Conservation (phyloP, 2,797 vertebrate species). For the Enteromius argenteus region DNA sequence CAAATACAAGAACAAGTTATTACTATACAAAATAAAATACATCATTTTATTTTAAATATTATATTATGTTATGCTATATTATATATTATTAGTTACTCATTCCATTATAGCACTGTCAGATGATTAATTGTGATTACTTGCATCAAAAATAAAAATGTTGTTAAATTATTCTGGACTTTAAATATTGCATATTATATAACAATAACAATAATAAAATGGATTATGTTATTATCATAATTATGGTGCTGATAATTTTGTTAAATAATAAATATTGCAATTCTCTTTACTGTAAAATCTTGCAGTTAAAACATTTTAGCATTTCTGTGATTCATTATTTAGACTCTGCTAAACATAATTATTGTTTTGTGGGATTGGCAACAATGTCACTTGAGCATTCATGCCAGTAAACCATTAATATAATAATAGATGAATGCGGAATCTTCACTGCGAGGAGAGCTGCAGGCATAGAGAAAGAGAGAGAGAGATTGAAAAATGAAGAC, state of each 20-base stretch:
- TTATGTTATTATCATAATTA: background rate
- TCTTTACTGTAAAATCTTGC: background rate
- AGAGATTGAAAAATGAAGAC: background rate
- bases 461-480: background rate
- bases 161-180: background rate
- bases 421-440: slow-evolving; percentile 22
- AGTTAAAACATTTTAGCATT: background rate
- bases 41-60: background rate
- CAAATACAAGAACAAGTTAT: background rate
- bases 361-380: slow-evolving; percentile 26
- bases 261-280: background rate
- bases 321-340: slow-evolving; percentile 16
- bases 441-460: slow-evolving; percentile 27
- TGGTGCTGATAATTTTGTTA: background rate
- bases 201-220: background rate
- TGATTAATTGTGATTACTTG: no score
- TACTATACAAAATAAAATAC: no score
- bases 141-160: no score
- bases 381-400: slow-evolving; percentile 5
- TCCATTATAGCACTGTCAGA: background rate
- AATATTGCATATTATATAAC: background rate
- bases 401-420: slow-evolving; percentile 41
- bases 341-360: slow-evolving; percentile 13
- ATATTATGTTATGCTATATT: background rate
- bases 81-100: background rate